Conservation (phyloP, 1,140 invertebrate genomes). For the Pseudomyrmex concolor region DNA sequence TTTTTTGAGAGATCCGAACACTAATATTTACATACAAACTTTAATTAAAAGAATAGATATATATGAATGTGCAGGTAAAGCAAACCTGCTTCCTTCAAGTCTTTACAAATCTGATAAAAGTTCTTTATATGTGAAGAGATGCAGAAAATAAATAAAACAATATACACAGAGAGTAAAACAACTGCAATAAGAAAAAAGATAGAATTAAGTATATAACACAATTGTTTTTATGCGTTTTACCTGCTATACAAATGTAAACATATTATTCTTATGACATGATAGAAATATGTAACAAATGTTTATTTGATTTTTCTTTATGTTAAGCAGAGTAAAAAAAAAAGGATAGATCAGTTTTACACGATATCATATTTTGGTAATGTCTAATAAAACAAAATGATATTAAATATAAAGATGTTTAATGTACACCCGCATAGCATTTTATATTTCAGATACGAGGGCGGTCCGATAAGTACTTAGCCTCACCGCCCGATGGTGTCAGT, state of each 20-base stretch:
- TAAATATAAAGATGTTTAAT: slow-evolving; percentile 62
- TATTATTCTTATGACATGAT: slow-evolving; percentile 63
- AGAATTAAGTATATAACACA: slow-evolving; percentile 60
- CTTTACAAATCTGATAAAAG: slow-evolving; percentile 59
- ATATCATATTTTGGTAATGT: slow-evolving; percentile 66
- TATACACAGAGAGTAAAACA: slow-evolving; percentile 60
- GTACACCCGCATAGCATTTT: slow-evolving; percentile 26
- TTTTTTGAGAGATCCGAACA: slow-evolving; percentile 20
- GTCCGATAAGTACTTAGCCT: too few relatives aligned
- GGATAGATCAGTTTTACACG: slow-evolving; percentile 50
- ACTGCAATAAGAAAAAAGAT: slow-evolving; percentile 62
- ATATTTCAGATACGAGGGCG: too few relatives aligned
- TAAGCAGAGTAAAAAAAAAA: slow-evolving; percentile 42
- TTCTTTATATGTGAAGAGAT: slow-evolving; percentile 33
- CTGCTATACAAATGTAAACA: slow-evolving; percentile 69
- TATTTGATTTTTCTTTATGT: slow-evolving; percentile 54
- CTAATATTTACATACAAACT: slow-evolving; percentile 73
- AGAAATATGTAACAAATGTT: slow-evolving; percentile 69
- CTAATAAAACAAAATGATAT: slow-evolving; percentile 60
- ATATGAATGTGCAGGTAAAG: slow-evolving; percentile 37
- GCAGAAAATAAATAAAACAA: slow-evolving; percentile 72
- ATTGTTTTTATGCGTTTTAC: slow-evolving; percentile 49
- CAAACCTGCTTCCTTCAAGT: slow-evolving; percentile 29
- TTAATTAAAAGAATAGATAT: slow-evolving; percentile 64
- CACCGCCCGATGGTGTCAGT: too few relatives aligned